Evolutionary conservation across 1,140 invertebrate species (phyloP).

Genomic region (Mercenaria mercenaria): DNA sequence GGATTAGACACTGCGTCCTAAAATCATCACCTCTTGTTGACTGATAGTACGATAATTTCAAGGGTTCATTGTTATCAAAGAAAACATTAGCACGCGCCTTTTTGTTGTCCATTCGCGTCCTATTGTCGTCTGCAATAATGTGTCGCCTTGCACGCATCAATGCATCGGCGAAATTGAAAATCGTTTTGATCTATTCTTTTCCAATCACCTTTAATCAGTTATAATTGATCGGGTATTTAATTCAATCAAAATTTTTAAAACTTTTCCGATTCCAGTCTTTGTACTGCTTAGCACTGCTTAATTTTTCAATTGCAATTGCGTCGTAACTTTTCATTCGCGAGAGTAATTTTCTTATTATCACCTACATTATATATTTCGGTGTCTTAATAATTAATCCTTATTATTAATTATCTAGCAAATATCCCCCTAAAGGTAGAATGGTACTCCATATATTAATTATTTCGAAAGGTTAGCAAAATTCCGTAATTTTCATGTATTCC

Average conservation of each 20-base stretch:
- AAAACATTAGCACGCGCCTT: constrained; percentile 65
- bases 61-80: constrained; percentile 51
- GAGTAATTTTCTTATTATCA: constrained; percentile 29
- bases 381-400: constrained; percentile 57
- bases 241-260: constrained; percentile 46
- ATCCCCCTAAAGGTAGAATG: constrained; percentile 1
- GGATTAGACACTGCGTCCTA: constrained; percentile 39
- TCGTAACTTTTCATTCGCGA: not conserved
- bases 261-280: not conserved
- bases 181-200: constrained; percentile 52
- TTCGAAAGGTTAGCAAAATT: constrained; percentile 9
- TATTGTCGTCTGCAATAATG: constrained; percentile 43
- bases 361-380: constrained; percentile 35
- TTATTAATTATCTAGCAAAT: constrained; percentile 31
- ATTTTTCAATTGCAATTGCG: constrained; percentile 47
- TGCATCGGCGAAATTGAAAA: constrained; percentile 42
- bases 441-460: not conserved
- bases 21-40: constrained; percentile 60
- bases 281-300: constrained; percentile 37
- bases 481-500: constrained; percentile 13
- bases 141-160: constrained; percentile 7
- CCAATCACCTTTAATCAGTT: constrained; percentile 57
- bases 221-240: constrained; percentile 65
- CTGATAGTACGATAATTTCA: constrained; percentile 23
- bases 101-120: constrained; percentile 44